A percentile compares a stretch with the other conserved stretches of the same genome.
Evolutionary conservation across 2,113 vertebrate species (phyloP).

Genomic region (human): DNA sequence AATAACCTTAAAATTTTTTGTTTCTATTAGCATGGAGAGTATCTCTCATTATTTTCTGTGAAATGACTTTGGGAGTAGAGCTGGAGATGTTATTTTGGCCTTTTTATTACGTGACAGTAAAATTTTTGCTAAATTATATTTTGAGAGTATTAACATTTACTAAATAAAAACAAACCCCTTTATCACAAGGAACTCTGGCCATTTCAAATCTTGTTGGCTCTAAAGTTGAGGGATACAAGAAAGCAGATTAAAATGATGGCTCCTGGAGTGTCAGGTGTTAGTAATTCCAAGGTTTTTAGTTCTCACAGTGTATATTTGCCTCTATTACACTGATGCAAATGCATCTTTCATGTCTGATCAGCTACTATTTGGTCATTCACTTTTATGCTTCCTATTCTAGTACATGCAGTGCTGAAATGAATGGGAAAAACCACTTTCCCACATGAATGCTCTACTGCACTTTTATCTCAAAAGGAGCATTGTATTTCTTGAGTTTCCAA

Average conservation of each 20-base stretch:
- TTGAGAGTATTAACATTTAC: not conserved
- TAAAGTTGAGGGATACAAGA: not conserved
- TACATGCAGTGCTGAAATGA: not conserved
- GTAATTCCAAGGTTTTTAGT: not conserved
- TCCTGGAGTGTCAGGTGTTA: not conserved
- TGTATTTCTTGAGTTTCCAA: not conserved
- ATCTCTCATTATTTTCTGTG: not conserved
- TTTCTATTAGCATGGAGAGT: not conserved
- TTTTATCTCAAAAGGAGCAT: not conserved
- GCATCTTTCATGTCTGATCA: not conserved
- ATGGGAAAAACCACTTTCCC: not conserved
- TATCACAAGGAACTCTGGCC: not conserved
- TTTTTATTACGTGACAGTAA: not conserved
- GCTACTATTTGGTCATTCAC: not conserved
- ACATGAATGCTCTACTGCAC: not conserved
- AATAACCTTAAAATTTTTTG: not conserved
- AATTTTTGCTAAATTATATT: slow-evolving; percentile 51
- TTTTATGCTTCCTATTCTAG: not conserved
- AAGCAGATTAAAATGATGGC: not conserved
- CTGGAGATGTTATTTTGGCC: not conserved
- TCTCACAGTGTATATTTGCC: not conserved
- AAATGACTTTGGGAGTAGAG: not conserved
- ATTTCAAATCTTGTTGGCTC: slow-evolving; percentile 14
- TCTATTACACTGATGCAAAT: not conserved
- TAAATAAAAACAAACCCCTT: slow-evolving; percentile 5